Base-by-base conservation (phyloP, 2,797 vertebrate species). In the Channa striata region DNA sequence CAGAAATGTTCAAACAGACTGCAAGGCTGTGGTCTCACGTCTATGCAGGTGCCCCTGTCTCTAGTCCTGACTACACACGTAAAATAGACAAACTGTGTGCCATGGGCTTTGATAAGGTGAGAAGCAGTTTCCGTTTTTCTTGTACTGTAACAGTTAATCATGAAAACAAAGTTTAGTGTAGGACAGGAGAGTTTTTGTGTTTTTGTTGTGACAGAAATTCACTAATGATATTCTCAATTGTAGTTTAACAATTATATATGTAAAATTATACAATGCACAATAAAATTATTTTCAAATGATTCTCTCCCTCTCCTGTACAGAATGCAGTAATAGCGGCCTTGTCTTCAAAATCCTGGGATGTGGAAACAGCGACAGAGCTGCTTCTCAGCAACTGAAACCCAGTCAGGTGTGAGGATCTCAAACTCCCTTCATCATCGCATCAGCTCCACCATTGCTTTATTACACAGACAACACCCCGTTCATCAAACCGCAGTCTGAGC, bases 21-120 rank as follows among this genome's bases (percentile, higher is more conserved):
- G 98, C 98, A 65, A 93, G 96, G 73, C 96, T 98, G 86, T 99
- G 98, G 98, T 96, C 97, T 78, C 96, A 99, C 34, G 94, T 98
- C 91, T 99, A 98, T 77, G 98, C 96, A 79, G 96, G 96, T 62
- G 98, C 98, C 78, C 96, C 98, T 5, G 94, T 96, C 92, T 97
- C 97, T 93, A 96, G 96, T 95, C 95, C 96, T 51, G 98, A 99
- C 91, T 99, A 98, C 94, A 98, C 95, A 78, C 95, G 95, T 93
- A 99, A 99, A 95, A 99, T 99, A 97, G 98, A 99, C 93, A 99
- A 99, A 92, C 96, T 99, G 88, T 99, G 98, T 94, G 96, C 97
- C 93, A 99, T 99, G 98, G 98, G 98, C 93, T 99, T 99, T 74
- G 98, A 99, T 95, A 98, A 96, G 95, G 97, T 99, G 93, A 96